phyloP scores from a whole-genome alignment of 30 jellyfish, hydroid and myxozoan species.

The Aurelia aurita region DNA sequence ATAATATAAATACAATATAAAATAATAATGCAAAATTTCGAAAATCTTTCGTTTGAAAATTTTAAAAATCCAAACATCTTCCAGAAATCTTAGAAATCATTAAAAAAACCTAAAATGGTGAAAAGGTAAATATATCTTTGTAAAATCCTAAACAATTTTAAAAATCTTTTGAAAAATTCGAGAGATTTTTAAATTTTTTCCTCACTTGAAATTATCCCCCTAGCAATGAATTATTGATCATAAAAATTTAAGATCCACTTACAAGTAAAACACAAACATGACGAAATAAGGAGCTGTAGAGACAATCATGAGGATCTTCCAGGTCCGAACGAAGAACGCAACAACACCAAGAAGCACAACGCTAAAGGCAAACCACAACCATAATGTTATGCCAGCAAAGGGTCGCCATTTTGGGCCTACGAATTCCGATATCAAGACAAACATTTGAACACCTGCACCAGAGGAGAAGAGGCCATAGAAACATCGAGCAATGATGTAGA shows the following conservation, averaged over 20 bases:
- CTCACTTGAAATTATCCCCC: too few relatives aligned
- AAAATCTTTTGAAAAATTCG: too few relatives aligned
- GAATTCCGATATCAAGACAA: slow-evolving; percentile 72
- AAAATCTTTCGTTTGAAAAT: too few relatives aligned
- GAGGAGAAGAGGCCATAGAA: slow-evolving; percentile 85
- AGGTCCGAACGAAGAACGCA: slow-evolving; percentile 80
- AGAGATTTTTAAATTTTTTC: too few relatives aligned
- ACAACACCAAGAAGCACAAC: slow-evolving; percentile 81
- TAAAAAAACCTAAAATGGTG: too few relatives aligned
- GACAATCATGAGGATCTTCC: slow-evolving; percentile 79
- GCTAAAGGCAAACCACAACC: slow-evolving; percentile 69
- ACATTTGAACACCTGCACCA: slow-evolving; percentile 72
- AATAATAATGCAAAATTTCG: too few relatives aligned
- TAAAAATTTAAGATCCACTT: slow-evolving; percentile 7
- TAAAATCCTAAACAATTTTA: too few relatives aligned
- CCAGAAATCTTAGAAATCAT: too few relatives aligned
- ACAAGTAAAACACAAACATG: slow-evolving; percentile 66
- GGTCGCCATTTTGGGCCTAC: slow-evolving; percentile 94
- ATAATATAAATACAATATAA: too few relatives aligned
- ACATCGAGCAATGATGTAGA: slow-evolving; percentile 52
- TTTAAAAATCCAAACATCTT: too few relatives aligned
- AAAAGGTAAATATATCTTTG: too few relatives aligned
- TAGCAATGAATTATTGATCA: too few relatives aligned
- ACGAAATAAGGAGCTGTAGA: slow-evolving; percentile 82
- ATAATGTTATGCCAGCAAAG: slow-evolving; percentile 76